Evolutionary conservation across 2,888 invertebrate species (phyloP).

Genomic region (Biston stratarius): DNA sequence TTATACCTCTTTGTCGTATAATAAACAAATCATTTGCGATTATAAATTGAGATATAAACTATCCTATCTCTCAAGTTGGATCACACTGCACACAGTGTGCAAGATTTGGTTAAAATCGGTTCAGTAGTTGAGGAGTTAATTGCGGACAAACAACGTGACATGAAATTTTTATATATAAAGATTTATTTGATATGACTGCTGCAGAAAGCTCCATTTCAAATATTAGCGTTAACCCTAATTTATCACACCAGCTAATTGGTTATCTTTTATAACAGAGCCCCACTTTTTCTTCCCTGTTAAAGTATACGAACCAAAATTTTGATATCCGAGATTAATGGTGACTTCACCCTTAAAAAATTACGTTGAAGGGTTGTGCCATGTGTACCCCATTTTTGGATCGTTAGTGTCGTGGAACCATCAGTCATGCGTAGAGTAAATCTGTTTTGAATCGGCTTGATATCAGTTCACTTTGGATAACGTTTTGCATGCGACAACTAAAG

Average conservation of each 20-base stretch:
- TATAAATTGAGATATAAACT: too few species aligned
- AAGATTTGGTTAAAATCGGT: too few species aligned
- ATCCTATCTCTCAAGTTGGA: too few species aligned
- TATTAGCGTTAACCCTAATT: conserved; percentile 10
- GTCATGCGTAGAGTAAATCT: conserved; percentile 67
- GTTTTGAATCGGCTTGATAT: conserved; percentile 54
- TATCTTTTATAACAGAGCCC: conserved; percentile 24
- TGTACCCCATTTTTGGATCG: conserved; percentile 68
- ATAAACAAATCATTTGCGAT: too few species aligned
- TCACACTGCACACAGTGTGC: too few species aligned
- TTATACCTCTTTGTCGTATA: too few species aligned
- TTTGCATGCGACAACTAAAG: conserved; percentile 19
- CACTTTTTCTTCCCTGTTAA: conserved; percentile 26
- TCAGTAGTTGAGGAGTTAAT: too few species aligned
- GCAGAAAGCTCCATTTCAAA: neutral
- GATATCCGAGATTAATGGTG: conserved; percentile 71
- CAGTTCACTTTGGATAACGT: conserved; percentile 45
- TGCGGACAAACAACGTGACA: too few species aligned
- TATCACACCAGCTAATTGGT: conserved; percentile 39
- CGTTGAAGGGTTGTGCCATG: conserved; percentile 65
- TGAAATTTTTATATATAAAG: too few species aligned
- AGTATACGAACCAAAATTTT: conserved; percentile 44
- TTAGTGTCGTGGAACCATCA: conserved; percentile 72
- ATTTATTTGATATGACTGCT: too few species aligned
- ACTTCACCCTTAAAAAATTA: conserved; percentile 76